Evolutionary conservation across 1,140 invertebrate species (phyloP).

Genomic region (Potamilus streckersoni): DNA sequence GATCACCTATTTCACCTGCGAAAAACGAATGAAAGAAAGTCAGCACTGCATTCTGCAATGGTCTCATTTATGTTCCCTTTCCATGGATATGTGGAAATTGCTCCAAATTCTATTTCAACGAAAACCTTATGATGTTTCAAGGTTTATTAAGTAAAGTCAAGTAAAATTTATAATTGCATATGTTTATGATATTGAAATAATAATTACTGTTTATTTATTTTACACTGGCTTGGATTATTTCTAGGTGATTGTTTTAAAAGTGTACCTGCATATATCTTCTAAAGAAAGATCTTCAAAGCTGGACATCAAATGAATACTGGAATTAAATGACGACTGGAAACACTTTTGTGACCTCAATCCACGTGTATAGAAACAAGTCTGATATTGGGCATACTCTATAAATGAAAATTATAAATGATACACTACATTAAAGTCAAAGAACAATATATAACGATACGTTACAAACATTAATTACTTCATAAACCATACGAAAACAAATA

Average conservation of each 20-base stretch:
- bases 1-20: too few species aligned
- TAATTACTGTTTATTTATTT: not conserved
- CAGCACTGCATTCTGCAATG: too few species aligned
- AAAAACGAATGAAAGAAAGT: too few species aligned
- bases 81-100: too few species aligned
- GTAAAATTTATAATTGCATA: not conserved
- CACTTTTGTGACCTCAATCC: slow-evolving; percentile 14
- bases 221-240: too few species aligned
- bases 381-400: slow-evolving; percentile 18
- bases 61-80: too few species aligned
- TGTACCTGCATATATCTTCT: slow-evolving; percentile 18
- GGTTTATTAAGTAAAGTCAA: not conserved
- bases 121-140: not conserved
- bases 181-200: not conserved
- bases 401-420: not conserved
- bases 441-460: not conserved
- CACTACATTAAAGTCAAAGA: not conserved
- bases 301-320: not conserved
- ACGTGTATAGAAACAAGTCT: slow-evolving; percentile 6
- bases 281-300: slow-evolving; percentile 1
- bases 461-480: not conserved
- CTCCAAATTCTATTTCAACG: too few species aligned
- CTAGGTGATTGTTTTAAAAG: not conserved
- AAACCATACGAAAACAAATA: not conserved
- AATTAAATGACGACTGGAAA: slow-evolving; percentile 7